Evolutionary conservation across 1,140 invertebrate species (phyloP), one percentile per base, ranked within the genome.

Genomic region (Sinella curviseta): DNA sequence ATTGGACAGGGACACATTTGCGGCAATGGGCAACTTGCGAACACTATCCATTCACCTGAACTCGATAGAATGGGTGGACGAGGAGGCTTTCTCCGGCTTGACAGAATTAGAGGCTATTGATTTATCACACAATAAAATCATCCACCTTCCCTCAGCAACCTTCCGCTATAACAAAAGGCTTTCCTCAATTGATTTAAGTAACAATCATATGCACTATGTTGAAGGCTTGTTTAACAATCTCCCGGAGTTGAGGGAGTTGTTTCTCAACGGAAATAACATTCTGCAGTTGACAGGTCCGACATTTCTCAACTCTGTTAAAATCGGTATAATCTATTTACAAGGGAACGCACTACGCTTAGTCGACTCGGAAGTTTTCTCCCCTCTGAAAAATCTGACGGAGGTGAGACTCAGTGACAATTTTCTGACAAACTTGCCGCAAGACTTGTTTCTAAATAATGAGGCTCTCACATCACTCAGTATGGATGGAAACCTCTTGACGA

Each of bases 191-290:
- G 95, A 97, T 86, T 86, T 97, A 36, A 95, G 93, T 84, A 92
- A 95, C 85, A 97, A 97, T 87, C 94, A 97, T 85, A 89, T 97
- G 20, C 94, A 96, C 85, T 91, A 92, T 78, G 92, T 96, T 35
- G 81, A 86, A 30, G 93, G 93, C 0, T 90, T 95, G 0, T 97
- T 97, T 85, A 90, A 92, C 20, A 91, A 92, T 84, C 86, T 97
- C 70, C 91, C 91, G 0, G 91, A 94, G 78, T 87, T 97, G 1
- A 89, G 92, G 48, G 93, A 94, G 85, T 87, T 97, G 28, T 95
- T 95, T 85, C 87, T 97, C n/a, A 93, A 93, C 0, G 94, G 96
- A 86, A 97, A 97, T 85, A 96, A 96, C 86, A 93, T 97, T 70
- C 86, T 95, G 0, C 93, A 95, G 86, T 90, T 97, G 81, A 91